Evolutionary conservation across 1,140 invertebrate genomes (phyloP).

Genomic region (Matsumurasca onukii): DNA sequence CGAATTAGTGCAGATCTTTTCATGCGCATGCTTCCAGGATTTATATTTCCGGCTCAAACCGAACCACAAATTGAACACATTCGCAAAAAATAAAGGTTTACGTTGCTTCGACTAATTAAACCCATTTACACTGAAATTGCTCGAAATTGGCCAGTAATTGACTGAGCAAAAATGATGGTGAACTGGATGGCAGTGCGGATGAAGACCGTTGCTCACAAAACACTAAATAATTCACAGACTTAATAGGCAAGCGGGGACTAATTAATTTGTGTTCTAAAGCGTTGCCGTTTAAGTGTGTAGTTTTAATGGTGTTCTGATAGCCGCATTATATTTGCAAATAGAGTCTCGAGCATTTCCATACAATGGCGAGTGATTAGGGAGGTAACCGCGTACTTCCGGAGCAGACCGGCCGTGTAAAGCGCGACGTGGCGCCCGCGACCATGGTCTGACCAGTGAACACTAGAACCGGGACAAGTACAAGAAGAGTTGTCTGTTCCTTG

Average conservation of each 20-base stretch:
- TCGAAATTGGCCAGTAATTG: slow-evolving; percentile 10
- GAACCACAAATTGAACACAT: background rate
- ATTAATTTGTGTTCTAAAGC: slow-evolving; percentile 32
- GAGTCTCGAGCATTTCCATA: slow-evolving; percentile 12
- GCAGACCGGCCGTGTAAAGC: slow-evolving; percentile 11
- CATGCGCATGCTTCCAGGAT: too few relatives aligned
- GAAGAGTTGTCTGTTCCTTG: too few relatives aligned
- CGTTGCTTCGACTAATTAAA: slow-evolving; percentile 13
- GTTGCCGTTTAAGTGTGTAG: slow-evolving; percentile 31
- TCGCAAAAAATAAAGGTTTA: background rate
- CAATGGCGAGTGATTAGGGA: slow-evolving; percentile 25
- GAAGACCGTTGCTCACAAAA: background rate
- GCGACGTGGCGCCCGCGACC: background rate
- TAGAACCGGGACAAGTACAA: too few relatives aligned
- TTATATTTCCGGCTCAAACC: too few relatives aligned
- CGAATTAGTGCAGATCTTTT: too few relatives aligned
- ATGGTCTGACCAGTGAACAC: too few relatives aligned
- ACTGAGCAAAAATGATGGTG: slow-evolving; percentile 11
- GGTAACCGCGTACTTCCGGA: slow-evolving; percentile 22
- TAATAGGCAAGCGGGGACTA: slow-evolving; percentile 18
- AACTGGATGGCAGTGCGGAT: slow-evolving; percentile 7
- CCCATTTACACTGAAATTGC: slow-evolving; percentile 20
- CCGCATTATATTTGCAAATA: slow-evolving; percentile 30
- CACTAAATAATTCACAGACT: slow-evolving; percentile 26
- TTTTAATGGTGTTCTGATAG: slow-evolving; percentile 30